Conservation (phyloP, 1,140 invertebrate genomes). For the Nasonia giraulti region DNA sequence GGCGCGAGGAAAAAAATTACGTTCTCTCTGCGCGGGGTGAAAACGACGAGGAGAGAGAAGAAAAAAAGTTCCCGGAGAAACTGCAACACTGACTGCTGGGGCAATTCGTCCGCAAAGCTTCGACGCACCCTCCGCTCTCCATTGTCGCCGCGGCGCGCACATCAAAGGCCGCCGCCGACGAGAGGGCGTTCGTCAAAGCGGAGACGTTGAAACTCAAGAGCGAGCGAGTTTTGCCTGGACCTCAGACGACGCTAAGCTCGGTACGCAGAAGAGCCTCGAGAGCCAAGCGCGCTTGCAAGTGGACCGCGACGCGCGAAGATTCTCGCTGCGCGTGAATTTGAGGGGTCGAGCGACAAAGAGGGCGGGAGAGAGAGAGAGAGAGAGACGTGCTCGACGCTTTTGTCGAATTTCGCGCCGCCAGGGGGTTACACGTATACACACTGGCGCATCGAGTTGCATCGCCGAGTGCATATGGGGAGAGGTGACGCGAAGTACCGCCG, state of each 20-base stretch:
- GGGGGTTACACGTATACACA: not conserved
- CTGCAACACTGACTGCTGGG: not conserved
- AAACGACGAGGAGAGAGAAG: not conserved
- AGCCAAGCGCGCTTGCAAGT: not conserved
- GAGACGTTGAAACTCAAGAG: not conserved
- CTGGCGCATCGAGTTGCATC: not conserved
- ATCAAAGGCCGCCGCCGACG: not conserved
- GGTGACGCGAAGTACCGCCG: not conserved
- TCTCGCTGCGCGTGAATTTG: not conserved
- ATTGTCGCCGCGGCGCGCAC: slow-evolving; percentile 18
- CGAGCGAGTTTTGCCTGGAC: not conserved
- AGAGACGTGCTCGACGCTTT: not conserved
- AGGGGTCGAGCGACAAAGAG: not conserved
- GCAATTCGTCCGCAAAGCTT: not conserved
- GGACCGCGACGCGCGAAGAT: not conserved
- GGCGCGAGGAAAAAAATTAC: not conserved
- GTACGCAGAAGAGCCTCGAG: not conserved
- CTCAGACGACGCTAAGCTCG: not conserved
- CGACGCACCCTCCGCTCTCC: not conserved
- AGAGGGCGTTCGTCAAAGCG: not conserved
- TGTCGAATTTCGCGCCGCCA: not conserved
- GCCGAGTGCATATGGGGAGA: not conserved
- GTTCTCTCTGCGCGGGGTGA: not conserved
- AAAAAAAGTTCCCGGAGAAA: not conserved
- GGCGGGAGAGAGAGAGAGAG: too few species aligned